Evolutionary conservation across 2,113 vertebrate species (phyloP).

Genomic region (Baryphthengus martii): DNA sequence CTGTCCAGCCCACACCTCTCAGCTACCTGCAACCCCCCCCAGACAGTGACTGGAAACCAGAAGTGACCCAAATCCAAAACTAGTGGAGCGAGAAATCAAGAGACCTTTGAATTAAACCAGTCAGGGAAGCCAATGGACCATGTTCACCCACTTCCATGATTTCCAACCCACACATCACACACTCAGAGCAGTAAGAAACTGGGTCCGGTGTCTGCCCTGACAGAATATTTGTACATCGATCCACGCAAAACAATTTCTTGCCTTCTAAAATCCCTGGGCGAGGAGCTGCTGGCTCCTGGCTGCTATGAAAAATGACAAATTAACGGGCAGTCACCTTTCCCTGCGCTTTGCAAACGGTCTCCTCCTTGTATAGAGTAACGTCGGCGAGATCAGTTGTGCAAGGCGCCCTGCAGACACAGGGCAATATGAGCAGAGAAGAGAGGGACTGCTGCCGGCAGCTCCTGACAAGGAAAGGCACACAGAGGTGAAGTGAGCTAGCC

Average conservation of each 20-base stretch:
- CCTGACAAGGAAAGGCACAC: conserved; percentile 1
- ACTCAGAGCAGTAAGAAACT: background rate
- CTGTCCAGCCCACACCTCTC: background rate
- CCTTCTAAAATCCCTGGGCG: background rate
- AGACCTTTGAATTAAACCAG: background rate
- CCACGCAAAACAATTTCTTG: background rate
- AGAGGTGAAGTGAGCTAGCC: conserved; percentile 18
- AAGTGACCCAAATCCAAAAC: background rate
- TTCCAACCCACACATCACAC: background rate
- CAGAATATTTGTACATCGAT: background rate
- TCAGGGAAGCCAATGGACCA: background rate
- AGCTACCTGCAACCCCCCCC: background rate
- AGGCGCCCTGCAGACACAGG: background rate
- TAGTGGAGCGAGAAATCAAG: background rate
- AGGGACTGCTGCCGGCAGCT: background rate
- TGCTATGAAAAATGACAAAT: background rate
- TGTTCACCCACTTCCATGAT: background rate
- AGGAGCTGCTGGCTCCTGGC: background rate
- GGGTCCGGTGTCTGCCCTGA: background rate
- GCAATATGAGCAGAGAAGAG: background rate
- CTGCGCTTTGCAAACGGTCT: background rate
- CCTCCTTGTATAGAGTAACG: background rate
- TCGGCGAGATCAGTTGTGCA: background rate
- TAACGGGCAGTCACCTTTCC: background rate
- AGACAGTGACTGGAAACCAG: background rate